Percentiles rank a stretch among this genome's conserved stretches.
Evolutionary conservation across 2,113 vertebrate genomes (phyloP).

Genomic region (human (Homo sapiens)): DNA sequence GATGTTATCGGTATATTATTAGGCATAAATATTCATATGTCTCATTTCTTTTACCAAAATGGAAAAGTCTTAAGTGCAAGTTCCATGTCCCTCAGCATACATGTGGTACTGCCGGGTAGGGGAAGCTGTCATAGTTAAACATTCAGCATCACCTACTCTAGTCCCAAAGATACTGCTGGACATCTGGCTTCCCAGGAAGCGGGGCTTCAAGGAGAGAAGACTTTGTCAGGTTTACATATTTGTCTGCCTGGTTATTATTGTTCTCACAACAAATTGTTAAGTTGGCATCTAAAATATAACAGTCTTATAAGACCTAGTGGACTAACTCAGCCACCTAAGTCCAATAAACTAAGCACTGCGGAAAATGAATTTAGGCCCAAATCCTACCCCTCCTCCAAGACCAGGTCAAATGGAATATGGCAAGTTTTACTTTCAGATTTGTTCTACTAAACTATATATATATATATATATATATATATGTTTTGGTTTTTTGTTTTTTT

Average conservation of each 20-base stretch:
- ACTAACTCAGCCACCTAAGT: not conserved
- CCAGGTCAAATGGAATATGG: not conserved
- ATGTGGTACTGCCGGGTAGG: not conserved
- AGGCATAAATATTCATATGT: not conserved
- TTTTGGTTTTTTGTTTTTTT: too few species aligned
- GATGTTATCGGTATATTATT: not conserved
- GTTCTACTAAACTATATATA: not conserved
- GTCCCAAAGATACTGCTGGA: not conserved
- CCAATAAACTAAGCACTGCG: not conserved
- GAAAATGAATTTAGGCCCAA: not conserved
- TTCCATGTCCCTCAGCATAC: not conserved
- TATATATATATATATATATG: not conserved
- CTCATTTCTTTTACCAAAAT: slow-evolving; percentile 11
- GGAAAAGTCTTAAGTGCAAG: not conserved
- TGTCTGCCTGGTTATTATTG: not conserved
- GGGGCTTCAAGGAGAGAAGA: not conserved
- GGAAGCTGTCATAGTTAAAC: not conserved
- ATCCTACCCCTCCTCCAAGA: not conserved
- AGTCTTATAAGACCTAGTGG: not conserved
- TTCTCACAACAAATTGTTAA: not conserved
- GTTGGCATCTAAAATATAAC: not conserved
- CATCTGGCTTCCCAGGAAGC: not conserved
- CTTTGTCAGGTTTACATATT: not conserved
- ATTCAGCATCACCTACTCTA: not conserved
- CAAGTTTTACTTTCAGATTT: not conserved